Base-by-base conservation (phyloP, 92 coral and sea anemone species). In the Bergia sp. region DNA sequence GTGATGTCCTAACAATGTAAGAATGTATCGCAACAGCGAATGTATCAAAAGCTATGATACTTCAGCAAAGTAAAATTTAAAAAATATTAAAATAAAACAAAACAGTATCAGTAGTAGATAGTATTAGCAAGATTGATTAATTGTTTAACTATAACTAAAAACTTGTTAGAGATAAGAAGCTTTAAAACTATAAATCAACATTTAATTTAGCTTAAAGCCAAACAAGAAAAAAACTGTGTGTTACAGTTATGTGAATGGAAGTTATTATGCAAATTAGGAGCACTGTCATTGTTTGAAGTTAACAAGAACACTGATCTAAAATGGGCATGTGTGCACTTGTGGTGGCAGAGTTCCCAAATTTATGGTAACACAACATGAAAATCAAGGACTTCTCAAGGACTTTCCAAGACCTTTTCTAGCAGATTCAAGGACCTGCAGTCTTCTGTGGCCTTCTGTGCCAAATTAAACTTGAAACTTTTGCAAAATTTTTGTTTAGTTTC, bases 1-100 rank as follows among this genome's bases (percentile, higher is more conserved):
- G 99, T 74, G 69, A 95, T 95, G 83, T 97, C 99, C 99, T 97
- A 80, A 69, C 67, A 71, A 89, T n/a, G 78, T 37, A 69, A 9
- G 64, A 42, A 77, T 61, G 76, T 43, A 77, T 82, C 69, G 77
- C 38, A 76, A 80, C 6, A 73, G 16, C 89, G 40, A 37, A 53
- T 75, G 38, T 44, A 49, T 76, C 76, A 82, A 57, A 58, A 67
- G 5, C 3, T 18, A 21, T 20, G 29, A 61, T 38, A 67, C 73
- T 45, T 75, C 16, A 44, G 80, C 21, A 44, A 49, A 79, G 40
- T 10, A 44, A 9, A 61, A 75, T 16, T 29, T 36, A 82, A 47
- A 42, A 47, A 4, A 69, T 13, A 66, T 36, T 6, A 21, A n/a
- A 47, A 29, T 42, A 11, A 44, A 49, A 47, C 55, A 69, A 69